These are phyloP conservation scores for Oryzias celebensis DNA, from an alignment of 2,113 vertebrate genomes.

Conservation along the genomic window DNA sequence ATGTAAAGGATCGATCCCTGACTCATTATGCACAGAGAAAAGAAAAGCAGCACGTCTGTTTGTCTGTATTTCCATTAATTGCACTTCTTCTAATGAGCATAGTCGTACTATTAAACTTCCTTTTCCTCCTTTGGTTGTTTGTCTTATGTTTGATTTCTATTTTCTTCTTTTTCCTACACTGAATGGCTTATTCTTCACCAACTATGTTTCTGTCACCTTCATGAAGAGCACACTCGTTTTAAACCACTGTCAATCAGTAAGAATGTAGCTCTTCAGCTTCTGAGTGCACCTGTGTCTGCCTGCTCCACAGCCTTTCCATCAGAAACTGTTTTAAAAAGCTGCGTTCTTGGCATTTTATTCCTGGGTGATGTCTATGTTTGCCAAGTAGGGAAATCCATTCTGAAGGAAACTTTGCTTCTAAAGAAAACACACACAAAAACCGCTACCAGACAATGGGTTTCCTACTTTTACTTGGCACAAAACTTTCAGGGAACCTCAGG, in stretches of 20 bases:
- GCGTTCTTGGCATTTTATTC: constrained; percentile 3
- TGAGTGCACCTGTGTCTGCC: constrained; percentile 4
- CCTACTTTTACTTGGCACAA: no score
- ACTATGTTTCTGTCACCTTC: constrained; percentile 13
- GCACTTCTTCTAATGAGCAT: constrained; percentile 78
- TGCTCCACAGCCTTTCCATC: constrained; percentile 2
- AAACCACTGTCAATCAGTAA: constrained; percentile 3
- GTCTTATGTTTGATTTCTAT: constrained; percentile 33
- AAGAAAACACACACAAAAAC: no score
- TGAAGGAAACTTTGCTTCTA: no score
- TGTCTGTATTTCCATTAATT: constrained; percentile 48
- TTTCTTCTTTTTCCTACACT: constrained; percentile 30
- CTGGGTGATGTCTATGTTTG: no score
- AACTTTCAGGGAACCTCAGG: no score
- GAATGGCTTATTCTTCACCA: constrained; percentile 7
- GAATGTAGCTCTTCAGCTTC: not conserved
- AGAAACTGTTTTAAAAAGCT: constrained; percentile 9
- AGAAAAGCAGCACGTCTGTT: constrained; percentile 21
- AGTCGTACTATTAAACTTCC: constrained; percentile 85
- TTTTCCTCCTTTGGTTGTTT: constrained; percentile 64
- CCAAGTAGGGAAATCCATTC: no score
- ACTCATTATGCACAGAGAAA: constrained; percentile 9
- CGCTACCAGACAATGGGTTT: no score
- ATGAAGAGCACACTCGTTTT: no score
- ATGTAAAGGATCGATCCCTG: constrained; percentile 8